Conservation (phyloP, 2,113 vertebrate species). For the Aegotheles bennettii region DNA sequence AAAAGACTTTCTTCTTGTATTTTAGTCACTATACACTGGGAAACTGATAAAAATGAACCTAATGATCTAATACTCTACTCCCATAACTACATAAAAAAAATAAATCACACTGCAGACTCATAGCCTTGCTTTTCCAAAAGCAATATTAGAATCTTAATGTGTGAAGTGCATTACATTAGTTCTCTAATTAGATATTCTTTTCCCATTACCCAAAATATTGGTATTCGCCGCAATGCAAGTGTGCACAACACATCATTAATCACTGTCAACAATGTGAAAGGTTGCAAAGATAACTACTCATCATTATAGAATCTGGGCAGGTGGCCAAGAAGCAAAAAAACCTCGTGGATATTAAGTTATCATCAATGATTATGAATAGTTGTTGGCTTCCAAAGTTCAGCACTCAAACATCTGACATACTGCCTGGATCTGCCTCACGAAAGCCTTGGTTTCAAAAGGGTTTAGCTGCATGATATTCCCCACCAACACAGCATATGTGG, state of each 20-base stretch:
- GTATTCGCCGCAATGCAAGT: constrained; percentile 52
- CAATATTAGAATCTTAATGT: background rate
- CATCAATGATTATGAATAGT: constrained; percentile 34
- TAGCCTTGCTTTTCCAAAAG: background rate
- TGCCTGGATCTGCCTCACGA: background rate
- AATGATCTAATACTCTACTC: background rate
- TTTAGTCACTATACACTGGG: background rate
- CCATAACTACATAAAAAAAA: background rate
- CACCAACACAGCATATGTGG: background rate
- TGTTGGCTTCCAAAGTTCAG: constrained; percentile 10
- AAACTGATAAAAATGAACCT: background rate
- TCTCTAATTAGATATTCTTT: constrained; percentile 52
- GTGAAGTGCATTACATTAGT: background rate
- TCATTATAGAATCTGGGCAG: constrained; percentile 40
- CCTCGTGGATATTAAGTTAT: constrained; percentile 46
- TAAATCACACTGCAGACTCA: background rate
- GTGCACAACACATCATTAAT: constrained; percentile 46
- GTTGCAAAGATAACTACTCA: constrained; percentile 49
- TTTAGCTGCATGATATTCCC: background rate
- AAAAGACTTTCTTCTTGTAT: background rate
- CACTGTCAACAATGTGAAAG: constrained; percentile 56
- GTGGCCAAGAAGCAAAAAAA: constrained; percentile 11
- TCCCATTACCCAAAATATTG: constrained; percentile 48
- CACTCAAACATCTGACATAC: background rate
- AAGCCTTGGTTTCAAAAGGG: background rate